Evolutionary conservation across 2,797 vertebrate genomes (phyloP).

Genomic region (Furcifer pardalis): DNA sequence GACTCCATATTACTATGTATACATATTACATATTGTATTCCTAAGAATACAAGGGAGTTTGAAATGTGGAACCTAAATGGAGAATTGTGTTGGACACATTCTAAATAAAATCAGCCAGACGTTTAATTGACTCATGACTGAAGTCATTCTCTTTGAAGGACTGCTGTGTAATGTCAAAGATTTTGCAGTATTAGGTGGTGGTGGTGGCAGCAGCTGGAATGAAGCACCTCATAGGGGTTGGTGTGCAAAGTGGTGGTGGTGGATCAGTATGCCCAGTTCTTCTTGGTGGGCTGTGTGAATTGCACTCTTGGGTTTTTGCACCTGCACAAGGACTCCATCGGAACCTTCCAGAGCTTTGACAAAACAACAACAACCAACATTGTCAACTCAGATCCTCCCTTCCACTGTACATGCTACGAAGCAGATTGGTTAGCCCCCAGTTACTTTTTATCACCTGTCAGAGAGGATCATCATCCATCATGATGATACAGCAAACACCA

Average conservation of each 20-base stretch:
- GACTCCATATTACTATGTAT: slow-evolving; percentile 68
- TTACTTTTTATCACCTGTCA: no score
- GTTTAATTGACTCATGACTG: slow-evolving; percentile 61
- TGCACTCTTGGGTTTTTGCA: no score
- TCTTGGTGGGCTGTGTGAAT: no score
- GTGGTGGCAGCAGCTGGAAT: neutral
- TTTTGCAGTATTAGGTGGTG: neutral
- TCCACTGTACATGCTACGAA: no score
- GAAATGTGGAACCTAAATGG: slow-evolving; percentile 72
- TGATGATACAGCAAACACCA: no score
- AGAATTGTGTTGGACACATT: slow-evolving; percentile 74
- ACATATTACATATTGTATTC: slow-evolving; percentile 71
- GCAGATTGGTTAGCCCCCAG: no score
- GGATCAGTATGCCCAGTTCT: neutral
- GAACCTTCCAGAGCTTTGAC: no score
- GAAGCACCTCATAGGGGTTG: neutral
- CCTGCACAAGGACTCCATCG: no score
- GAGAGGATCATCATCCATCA: no score
- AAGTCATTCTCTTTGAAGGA: slow-evolving; percentile 55
- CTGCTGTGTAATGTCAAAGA: slow-evolving; percentile 12
- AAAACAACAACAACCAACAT: no score
- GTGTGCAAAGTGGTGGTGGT: neutral
- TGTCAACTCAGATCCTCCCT: no score
- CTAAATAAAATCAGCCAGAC: slow-evolving; percentile 81
- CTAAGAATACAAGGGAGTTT: slow-evolving; percentile 63